Percentiles rank a stretch among this genome's conserved stretches.
These are phyloP conservation scores for Metopia argyrocephala DNA, from an alignment of 2,888 invertebrate species.

Conservation along the genomic window DNA sequence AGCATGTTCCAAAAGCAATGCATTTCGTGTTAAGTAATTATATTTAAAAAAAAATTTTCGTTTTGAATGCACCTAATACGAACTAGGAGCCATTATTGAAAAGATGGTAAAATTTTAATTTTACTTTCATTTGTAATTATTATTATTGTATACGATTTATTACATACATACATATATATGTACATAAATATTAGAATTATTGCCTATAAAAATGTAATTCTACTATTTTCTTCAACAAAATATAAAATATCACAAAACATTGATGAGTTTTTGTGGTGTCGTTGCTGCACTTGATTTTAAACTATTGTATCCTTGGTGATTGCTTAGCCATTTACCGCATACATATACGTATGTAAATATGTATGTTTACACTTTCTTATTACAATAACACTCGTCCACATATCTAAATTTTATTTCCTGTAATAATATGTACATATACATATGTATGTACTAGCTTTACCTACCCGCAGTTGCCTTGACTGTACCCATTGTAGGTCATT, in stretches of 20 bases:
- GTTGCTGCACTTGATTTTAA: conserved; percentile 51
- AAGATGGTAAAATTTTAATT: not conserved
- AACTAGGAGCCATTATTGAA: not conserved
- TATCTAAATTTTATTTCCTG: not conserved
- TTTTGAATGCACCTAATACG: not conserved
- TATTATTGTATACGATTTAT: too few relatives aligned
- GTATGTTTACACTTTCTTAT: conserved; percentile 47
- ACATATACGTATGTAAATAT: too few relatives aligned
- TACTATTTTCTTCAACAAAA: not conserved
- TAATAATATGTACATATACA: not conserved
- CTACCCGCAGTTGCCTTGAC: too few relatives aligned
- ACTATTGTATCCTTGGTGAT: conserved; percentile 65
- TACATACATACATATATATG: too few relatives aligned
- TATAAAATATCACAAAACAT: not conserved
- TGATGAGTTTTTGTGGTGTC: conserved; percentile 9
- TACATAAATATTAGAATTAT: not conserved
- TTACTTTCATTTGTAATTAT: not conserved
- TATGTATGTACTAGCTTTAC: too few relatives aligned
- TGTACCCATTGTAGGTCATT: too few relatives aligned
- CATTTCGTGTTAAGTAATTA: too few relatives aligned
- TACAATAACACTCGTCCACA: not conserved
- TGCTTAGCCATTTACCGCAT: conserved; percentile 46
- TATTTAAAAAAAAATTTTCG: too few relatives aligned
- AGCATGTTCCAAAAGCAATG: too few relatives aligned
- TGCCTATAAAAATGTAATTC: not conserved